Conservation (phyloP, 2,888 invertebrate species). For the Asteroscopus sphinx region DNA sequence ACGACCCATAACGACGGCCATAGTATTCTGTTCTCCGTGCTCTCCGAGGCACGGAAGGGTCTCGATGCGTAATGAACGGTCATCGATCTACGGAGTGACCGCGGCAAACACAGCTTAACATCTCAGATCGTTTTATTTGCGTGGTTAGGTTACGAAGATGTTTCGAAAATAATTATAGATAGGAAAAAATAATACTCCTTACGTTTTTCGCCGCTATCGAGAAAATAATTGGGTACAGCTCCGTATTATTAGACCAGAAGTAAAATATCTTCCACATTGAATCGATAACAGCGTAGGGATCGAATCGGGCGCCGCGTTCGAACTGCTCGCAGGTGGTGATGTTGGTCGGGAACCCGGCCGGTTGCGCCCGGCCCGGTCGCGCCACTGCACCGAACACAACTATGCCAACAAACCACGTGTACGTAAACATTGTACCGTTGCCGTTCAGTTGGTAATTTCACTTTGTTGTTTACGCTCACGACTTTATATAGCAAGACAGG, state of each 20-base stretch:
- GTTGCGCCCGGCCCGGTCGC: constrained; percentile 10
- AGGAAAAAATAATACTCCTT: constrained; percentile 34
- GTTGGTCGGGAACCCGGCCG: constrained; percentile 28
- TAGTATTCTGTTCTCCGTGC: no score
- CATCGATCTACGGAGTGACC: no score
- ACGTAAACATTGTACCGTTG: constrained; percentile 75
- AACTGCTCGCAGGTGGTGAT: constrained; percentile 80
- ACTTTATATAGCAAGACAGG: constrained; percentile 36
- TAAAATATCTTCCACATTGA: constrained; percentile 82
- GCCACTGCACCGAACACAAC: constrained; percentile 63
- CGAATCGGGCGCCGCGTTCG: constrained; percentile 73
- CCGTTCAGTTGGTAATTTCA: constrained; percentile 68
- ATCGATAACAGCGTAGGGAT: constrained; percentile 72
- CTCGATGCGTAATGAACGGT: no score
- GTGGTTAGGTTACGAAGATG: no score
- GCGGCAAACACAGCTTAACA: no score
- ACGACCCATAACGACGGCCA: no score
- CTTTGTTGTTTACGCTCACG: constrained; percentile 63
- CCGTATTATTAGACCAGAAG: constrained; percentile 77
- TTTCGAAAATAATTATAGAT: no score
- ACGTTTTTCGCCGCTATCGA: constrained; percentile 74
- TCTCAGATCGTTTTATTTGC: no score
- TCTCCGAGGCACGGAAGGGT: no score
- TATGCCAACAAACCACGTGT: constrained; percentile 71
- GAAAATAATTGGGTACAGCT: constrained; percentile 75